Evolutionary conservation across 2,888 invertebrate species (phyloP), one percentile per base, ranked within the genome.

Genomic region (Cheilosia variabilis): DNA sequence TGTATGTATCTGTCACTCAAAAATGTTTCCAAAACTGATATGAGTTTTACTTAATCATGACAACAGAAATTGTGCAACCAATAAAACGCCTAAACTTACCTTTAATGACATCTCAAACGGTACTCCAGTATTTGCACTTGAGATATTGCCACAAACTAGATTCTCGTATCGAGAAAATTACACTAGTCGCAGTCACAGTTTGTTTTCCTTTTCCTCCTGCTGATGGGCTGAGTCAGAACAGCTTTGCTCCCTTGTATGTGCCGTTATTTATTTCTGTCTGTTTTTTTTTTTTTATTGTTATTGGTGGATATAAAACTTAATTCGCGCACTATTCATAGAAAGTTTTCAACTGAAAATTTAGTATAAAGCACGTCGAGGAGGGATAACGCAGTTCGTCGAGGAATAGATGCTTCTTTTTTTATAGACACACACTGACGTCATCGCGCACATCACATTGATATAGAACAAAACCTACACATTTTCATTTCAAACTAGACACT

Each of bases 321-420:
- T 77, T 77, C 82, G 77, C 82, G 82, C 77, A 77, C 77, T 76
- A 58, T 77, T 77, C 66, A 60, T 47, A 15, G 24, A 63, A n/a
- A 69, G 63, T 55, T 68, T 60, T 24, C 71, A 82, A 65, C 53
- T n/a, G 53, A 77, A 65, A 22, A 55, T 50, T 65, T 19, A 52
- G 47, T 19, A 31, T 45, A 57, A 53, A 55, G 37, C 75, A 57
- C 65, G 31, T 50, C 37, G 45, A 65, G 76, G 34, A 13, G 17
- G 34, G 41, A 34, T 58, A 37, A 6, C 4, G 22, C 27, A 58
- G 34, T 69, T 50, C 57, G 4, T 41, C 24, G 63, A 65, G 75
- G 34, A 65, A 65, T 47, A 50, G 37, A 75, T 41, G 37, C n/a
- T 47, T 34, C 34, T 60, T 13, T 58, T 58, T 45, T 19, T 24